Percentiles rank a stretch among this genome's conserved stretches.
phyloP scores from a whole-genome alignment of 2,113 vertebrate species.

The Amia ocellicauda region DNA sequence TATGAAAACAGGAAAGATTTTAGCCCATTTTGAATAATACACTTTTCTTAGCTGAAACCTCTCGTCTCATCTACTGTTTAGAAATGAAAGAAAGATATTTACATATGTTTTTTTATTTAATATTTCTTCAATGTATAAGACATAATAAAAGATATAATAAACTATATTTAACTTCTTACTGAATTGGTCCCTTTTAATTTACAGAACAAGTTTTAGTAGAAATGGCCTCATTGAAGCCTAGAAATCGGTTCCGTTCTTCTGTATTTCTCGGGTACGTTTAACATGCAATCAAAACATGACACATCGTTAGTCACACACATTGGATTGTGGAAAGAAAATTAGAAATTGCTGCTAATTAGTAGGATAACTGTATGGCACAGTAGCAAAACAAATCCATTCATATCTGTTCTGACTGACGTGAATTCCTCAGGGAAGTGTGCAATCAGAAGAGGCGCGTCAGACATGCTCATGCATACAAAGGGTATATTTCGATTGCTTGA shows the following conservation, averaged over 20 bases:
- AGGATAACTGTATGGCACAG: too few relatives aligned
- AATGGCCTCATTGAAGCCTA: too few relatives aligned
- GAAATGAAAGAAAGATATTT: conserved; percentile 44
- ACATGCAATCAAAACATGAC: conserved; percentile 5
- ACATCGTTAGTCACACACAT: not conserved
- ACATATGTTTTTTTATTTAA: conserved; percentile 59
- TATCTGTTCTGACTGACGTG: too few relatives aligned
- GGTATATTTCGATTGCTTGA: too few relatives aligned
- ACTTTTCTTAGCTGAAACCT: conserved; percentile 41
- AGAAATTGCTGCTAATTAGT: not conserved
- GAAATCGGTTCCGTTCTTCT: not conserved
- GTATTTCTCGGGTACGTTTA: conserved; percentile 7
- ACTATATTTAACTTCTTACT: conserved; percentile 46
- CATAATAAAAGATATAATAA: conserved; percentile 62
- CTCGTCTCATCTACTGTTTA: conserved; percentile 62
- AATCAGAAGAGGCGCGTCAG: too few relatives aligned
- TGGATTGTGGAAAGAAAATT: not conserved
- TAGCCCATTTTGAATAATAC: conserved; percentile 41
- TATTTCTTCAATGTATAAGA: conserved; percentile 44
- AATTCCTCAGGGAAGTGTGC: too few relatives aligned
- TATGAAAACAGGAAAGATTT: conserved; percentile 24
- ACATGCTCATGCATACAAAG: too few relatives aligned
- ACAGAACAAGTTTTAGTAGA: conserved; percentile 11
- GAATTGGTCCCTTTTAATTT: conserved; percentile 5
- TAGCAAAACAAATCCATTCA: too few relatives aligned